These are phyloP conservation scores for Gryllus bimaculatus DNA, from an alignment of 1,140 invertebrate species.

Conservation along the genomic window DNA sequence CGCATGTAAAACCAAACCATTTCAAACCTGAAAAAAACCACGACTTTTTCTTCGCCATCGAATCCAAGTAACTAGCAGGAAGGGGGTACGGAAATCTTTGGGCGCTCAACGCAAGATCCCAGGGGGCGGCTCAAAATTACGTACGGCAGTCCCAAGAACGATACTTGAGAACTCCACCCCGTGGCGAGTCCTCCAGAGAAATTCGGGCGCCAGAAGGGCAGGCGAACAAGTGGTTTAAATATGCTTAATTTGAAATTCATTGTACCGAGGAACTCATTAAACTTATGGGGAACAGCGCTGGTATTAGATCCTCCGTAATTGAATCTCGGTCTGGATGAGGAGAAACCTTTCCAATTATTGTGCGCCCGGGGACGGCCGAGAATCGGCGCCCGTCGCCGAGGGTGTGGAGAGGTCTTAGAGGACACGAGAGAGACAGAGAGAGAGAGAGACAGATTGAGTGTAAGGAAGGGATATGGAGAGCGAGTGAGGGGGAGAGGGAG, in stretches of 20 bases:
- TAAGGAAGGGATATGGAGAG: no score
- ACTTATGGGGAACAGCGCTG: background rate
- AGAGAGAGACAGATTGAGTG: background rate
- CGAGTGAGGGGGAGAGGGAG: no score
- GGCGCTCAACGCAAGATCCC: no score
- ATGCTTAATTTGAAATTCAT: slow-evolving; percentile 6
- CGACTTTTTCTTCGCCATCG: no score
- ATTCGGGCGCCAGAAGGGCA: no score
- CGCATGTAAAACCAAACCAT: no score
- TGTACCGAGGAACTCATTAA: background rate
- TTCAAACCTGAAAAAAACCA: no score
- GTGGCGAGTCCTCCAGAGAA: no score
- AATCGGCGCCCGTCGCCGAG: background rate
- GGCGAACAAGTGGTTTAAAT: background rate
- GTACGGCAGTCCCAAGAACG: background rate
- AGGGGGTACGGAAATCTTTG: no score
- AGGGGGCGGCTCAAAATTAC: no score
- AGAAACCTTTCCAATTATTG: background rate
- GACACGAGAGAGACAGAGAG: background rate
- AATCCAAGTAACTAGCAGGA: no score
- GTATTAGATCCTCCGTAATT: background rate
- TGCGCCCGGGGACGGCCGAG: background rate
- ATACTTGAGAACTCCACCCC: background rate
- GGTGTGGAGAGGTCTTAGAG: background rate
- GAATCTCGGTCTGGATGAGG: background rate